These are phyloP conservation scores for Heterodera schachtii DNA, from an alignment of 1,140 invertebrate species.

Conservation along the genomic window DNA sequence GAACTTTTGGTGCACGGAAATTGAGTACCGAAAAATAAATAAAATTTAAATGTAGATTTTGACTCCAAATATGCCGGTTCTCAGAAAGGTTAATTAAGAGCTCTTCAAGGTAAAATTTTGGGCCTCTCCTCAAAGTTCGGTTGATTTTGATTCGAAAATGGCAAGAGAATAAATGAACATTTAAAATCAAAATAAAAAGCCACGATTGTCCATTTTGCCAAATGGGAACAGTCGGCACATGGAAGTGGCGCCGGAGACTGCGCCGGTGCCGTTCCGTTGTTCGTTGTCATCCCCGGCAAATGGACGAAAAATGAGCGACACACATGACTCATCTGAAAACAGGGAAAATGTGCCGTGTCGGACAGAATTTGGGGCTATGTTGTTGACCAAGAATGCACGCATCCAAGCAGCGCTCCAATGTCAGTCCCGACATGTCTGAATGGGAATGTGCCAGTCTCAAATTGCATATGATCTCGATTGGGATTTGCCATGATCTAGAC, in stretches of 20 bases:
- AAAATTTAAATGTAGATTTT: too few species aligned
- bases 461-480: too few species aligned
- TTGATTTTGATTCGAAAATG: too few species aligned
- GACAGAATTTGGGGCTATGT: not conserved
- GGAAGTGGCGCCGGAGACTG: not conserved
- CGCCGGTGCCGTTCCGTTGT: not conserved
- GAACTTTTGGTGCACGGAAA: too few species aligned
- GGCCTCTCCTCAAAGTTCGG: too few species aligned
- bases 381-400: conserved; percentile 31
- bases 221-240: conserved; percentile 47
- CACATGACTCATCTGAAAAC: conserved; percentile 34
- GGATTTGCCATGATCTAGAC: too few species aligned
- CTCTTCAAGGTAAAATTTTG: too few species aligned
- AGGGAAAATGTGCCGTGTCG: not conserved
- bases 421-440: conserved; percentile 34
- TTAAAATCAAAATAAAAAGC: not conserved
- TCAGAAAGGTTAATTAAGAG: too few species aligned
- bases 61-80: too few species aligned
- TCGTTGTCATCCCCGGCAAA: not conserved
- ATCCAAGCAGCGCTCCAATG: conserved; percentile 44
- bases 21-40: too few species aligned
- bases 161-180: too few species aligned
- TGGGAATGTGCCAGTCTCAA: not conserved
- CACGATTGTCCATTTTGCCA: conserved; percentile 32
- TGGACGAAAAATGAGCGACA: conserved; percentile 40